These are phyloP conservation scores for Pocota personata DNA, from an alignment of 2,888 invertebrate genomes.

Conservation along the genomic window DNA sequence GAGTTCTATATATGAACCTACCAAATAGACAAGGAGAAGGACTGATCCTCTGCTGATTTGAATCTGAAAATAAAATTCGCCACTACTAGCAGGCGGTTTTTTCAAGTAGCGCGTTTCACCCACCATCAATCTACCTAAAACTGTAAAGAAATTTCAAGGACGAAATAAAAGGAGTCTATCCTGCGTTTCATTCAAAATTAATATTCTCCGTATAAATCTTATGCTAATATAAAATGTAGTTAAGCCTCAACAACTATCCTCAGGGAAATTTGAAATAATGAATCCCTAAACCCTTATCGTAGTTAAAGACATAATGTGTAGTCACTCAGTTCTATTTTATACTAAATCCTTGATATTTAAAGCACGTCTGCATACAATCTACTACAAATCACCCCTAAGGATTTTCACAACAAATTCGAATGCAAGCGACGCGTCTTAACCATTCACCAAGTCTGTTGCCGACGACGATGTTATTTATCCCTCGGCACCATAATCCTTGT, in stretches of 20 bases:
- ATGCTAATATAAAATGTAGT: background rate
- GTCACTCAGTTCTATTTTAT: slow-evolving; percentile 10
- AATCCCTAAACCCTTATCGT: background rate
- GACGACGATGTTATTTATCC: slow-evolving; percentile 10
- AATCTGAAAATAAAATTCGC: too few relatives aligned
- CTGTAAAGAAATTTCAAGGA: too few relatives aligned
- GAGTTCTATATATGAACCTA: too few relatives aligned
- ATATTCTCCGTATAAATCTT: too few relatives aligned
- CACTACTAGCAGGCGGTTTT: too few relatives aligned
- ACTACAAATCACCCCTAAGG: slow-evolving; percentile 38
- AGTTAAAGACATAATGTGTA: background rate
- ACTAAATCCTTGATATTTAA: background rate
- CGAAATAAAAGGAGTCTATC: too few relatives aligned
- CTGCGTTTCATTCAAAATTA: too few relatives aligned
- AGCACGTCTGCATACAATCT: slow-evolving; percentile 8
- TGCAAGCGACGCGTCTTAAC: slow-evolving; percentile 15
- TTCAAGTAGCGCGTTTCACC: too few relatives aligned
- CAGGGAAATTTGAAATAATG: background rate
- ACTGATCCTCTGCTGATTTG: too few relatives aligned
- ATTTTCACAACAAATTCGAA: background rate
- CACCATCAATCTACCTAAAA: too few relatives aligned
- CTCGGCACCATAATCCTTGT: slow-evolving; percentile 7
- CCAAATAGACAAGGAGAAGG: too few relatives aligned
- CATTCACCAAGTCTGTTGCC: background rate
- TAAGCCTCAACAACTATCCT: background rate